Conservation (phyloP, 2,797 vertebrate species). For the Merluccius polli region DNA sequence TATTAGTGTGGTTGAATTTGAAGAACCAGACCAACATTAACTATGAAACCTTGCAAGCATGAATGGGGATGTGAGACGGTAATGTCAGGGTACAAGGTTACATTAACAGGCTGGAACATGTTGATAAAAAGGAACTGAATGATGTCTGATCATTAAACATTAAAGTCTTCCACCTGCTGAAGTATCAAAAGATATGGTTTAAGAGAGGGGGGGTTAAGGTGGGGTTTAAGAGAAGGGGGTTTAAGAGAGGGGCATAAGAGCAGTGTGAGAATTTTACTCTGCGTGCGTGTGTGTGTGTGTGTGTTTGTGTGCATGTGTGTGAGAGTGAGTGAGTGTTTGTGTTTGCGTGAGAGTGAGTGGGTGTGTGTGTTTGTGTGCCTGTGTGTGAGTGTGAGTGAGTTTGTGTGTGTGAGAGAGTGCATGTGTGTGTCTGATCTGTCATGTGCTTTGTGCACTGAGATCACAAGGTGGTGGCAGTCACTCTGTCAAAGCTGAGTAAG, state of each 20-base stretch:
- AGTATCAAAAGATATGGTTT: background rate
- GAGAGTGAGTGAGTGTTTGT: background rate
- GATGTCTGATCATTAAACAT: slow-evolving; percentile 55
- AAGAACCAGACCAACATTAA: background rate
- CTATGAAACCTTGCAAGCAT: background rate
- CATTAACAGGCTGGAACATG: too few relatives aligned
- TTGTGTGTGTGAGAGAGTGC: slow-evolving; percentile 21
- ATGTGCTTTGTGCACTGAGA: slow-evolving; percentile 55
- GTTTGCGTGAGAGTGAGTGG: slow-evolving; percentile 2
- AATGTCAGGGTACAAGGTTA: background rate
- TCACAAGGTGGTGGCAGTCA: slow-evolving; percentile 54
- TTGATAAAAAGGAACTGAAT: slow-evolving; percentile 24
- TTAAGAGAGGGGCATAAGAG: too few relatives aligned
- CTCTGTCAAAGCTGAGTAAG: slow-evolving; percentile 45
- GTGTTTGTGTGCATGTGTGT: too few relatives aligned
- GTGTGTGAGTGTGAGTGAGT: slow-evolving; percentile 14
- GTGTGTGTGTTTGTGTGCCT: slow-evolving; percentile 12
- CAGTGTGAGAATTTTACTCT: background rate
- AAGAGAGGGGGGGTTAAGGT: too few relatives aligned
- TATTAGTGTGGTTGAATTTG: background rate
- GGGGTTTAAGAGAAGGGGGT: too few relatives aligned
- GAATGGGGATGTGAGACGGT: background rate
- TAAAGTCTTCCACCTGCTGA: background rate
- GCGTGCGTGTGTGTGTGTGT: background rate
- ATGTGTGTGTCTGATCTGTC: slow-evolving; percentile 47